Conservation (phyloP, 2,888 invertebrate species). For the Drosophila rellima region DNA sequence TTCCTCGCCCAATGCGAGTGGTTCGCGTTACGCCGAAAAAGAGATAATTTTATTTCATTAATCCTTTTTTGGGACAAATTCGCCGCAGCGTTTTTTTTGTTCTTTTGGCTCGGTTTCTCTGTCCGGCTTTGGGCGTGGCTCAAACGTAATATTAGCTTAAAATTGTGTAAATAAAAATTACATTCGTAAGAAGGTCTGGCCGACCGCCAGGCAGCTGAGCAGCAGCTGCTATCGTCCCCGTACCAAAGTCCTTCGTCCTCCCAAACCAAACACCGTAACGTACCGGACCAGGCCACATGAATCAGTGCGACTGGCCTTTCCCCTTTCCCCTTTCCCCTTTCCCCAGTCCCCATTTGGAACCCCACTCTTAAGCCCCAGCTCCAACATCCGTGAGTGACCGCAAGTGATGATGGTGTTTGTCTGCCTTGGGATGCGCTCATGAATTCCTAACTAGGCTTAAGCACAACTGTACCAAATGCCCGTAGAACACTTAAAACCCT, state of each 20-base stretch:
- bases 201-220: constrained; percentile 34
- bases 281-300: constrained; percentile 36
- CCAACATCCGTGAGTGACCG: constrained; percentile 55
- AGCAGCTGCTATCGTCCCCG: constrained; percentile 54
- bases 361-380: constrained; percentile 3
- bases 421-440: constrained; percentile 40
- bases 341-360: background rate
- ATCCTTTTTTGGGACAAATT: constrained; percentile 84
- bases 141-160: constrained; percentile 79
- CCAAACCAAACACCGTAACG: background rate
- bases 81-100: constrained; percentile 47
- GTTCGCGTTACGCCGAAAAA: constrained; percentile 74
- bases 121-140: constrained; percentile 68
- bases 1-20: constrained; percentile 30
- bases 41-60: constrained; percentile 85
- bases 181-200: constrained; percentile 75
- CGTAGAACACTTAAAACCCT: constrained; percentile 13
- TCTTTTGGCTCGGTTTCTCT: constrained; percentile 29
- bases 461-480: constrained; percentile 45
- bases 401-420: constrained; percentile 58
- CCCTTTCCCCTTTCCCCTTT: background rate
- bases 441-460: constrained; percentile 43
- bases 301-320: constrained; percentile 35
- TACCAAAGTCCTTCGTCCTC: constrained; percentile 9
- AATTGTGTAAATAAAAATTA: constrained; percentile 82